Evolutionary conservation across 2,113 vertebrate species (phyloP).

Genomic region (Gopherus flavomarginatus): DNA sequence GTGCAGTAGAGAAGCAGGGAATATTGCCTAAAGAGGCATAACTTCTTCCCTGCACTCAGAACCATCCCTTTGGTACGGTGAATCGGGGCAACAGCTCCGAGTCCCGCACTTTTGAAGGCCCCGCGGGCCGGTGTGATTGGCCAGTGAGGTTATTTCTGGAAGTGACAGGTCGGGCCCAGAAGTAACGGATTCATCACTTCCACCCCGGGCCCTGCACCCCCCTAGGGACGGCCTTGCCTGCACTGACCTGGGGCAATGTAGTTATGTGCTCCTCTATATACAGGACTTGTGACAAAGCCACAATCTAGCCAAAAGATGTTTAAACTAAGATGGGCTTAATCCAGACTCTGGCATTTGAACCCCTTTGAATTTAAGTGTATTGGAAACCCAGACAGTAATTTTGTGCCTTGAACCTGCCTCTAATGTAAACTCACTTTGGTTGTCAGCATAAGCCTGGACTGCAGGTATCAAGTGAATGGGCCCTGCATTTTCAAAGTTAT

Average conservation of each 20-base stretch:
- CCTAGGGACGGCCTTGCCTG: too few species aligned
- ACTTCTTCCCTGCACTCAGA: background rate
- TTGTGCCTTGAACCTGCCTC: background rate
- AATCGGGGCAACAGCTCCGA: too few species aligned
- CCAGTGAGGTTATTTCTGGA: too few species aligned
- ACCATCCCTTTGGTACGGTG: too few species aligned
- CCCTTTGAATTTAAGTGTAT: background rate
- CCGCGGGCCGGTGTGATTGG: too few species aligned
- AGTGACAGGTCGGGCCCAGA: too few species aligned
- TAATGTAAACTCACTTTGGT: constrained; percentile 49
- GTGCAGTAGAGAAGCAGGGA: background rate
- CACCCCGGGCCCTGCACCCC: too few species aligned
- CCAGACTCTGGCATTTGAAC: too few species aligned
- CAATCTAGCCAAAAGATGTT: background rate
- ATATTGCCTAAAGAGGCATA: background rate
- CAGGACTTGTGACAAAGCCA: background rate
- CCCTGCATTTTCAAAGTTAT: constrained; percentile 13
- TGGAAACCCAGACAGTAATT: background rate
- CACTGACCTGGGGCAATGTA: background rate
- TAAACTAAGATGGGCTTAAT: background rate
- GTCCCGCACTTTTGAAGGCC: too few species aligned
- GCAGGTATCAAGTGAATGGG: background rate
- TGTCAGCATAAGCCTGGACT: background rate
- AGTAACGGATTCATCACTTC: too few species aligned
- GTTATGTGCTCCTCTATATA: background rate